phyloP scores from a whole-genome alignment of 2,113 vertebrate genomes.

The Caranx ignobilis region DNA sequence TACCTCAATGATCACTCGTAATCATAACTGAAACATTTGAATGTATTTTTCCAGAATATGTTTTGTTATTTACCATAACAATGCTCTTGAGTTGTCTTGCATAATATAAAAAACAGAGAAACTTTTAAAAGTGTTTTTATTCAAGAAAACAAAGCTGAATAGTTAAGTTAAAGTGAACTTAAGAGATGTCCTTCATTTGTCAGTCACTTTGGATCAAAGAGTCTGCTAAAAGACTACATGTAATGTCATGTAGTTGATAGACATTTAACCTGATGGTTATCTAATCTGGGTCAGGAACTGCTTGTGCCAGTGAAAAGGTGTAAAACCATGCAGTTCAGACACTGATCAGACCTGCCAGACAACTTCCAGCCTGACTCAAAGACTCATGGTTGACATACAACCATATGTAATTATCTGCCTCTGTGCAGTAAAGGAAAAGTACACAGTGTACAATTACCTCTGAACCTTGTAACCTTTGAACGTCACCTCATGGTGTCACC shows the following conservation, averaged over 20 bases:
- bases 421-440: background rate
- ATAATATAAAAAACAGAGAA: conserved; percentile 9
- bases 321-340: background rate
- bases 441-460: conserved; percentile 21
- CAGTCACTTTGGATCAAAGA: too few relatives aligned
- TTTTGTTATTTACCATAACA: conserved; percentile 34
- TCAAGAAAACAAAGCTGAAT: background rate
- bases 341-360: background rate
- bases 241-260: background rate
- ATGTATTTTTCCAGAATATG: conserved; percentile 28
- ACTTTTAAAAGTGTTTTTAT: background rate
- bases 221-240: too few relatives aligned
- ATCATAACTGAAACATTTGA: conserved; percentile 57
- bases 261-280: background rate
- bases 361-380: background rate
- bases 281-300: background rate
- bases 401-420: background rate
- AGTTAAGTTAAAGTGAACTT: background rate
- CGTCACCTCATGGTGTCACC: background rate
- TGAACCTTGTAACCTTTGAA: conserved; percentile 5
- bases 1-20: conserved; percentile 50
- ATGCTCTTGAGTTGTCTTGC: conserved; percentile 16
- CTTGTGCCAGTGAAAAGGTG: background rate
- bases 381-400: background rate
- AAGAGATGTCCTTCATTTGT: too few relatives aligned